phyloP scores from a whole-genome alignment of 2,888 invertebrate genomes.

The Masnerella sp. region DNA sequence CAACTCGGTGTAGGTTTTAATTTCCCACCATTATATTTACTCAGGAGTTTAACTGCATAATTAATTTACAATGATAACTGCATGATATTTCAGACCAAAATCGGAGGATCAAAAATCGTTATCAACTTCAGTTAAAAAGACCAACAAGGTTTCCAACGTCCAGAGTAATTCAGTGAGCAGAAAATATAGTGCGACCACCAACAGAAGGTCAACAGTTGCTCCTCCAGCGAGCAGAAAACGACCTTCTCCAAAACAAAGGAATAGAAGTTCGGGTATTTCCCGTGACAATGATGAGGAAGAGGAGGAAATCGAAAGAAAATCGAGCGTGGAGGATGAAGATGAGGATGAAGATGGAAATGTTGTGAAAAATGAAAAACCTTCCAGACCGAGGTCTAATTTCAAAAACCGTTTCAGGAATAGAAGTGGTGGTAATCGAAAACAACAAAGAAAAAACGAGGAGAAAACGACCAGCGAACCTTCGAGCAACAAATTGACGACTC shows the following conservation, averaged over 20 bases:
- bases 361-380: slow-evolving; percentile 62
- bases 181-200: slow-evolving; percentile 55
- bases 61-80: too few relatives aligned
- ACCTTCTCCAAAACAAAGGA: slow-evolving; percentile 60
- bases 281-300: slow-evolving; percentile 59
- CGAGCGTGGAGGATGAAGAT: slow-evolving; percentile 55
- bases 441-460: slow-evolving; percentile 58
- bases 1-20: slow-evolving; percentile 80
- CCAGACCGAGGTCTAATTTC: slow-evolving; percentile 58
- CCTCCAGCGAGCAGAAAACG: slow-evolving; percentile 61
- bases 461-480: slow-evolving; percentile 77
- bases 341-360: slow-evolving; percentile 63
- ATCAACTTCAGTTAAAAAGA: slow-evolving; percentile 43
- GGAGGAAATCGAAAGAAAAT: slow-evolving; percentile 28
- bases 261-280: slow-evolving; percentile 53
- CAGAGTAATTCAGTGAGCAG: slow-evolving; percentile 63
- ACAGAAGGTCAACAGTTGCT: slow-evolving; percentile 64
- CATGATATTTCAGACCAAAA: slow-evolving; percentile 54
- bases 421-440: slow-evolving; percentile 68
- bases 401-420: slow-evolving; percentile 65
- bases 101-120: slow-evolving; percentile 45
- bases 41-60: too few relatives aligned
- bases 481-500: slow-evolving; percentile 80
- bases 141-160: slow-evolving; percentile 35
- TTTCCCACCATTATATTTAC: neutral